These are phyloP conservation scores for Leptoclinus maculatus DNA, from an alignment of 2,797 vertebrate genomes.

Conservation along the genomic window DNA sequence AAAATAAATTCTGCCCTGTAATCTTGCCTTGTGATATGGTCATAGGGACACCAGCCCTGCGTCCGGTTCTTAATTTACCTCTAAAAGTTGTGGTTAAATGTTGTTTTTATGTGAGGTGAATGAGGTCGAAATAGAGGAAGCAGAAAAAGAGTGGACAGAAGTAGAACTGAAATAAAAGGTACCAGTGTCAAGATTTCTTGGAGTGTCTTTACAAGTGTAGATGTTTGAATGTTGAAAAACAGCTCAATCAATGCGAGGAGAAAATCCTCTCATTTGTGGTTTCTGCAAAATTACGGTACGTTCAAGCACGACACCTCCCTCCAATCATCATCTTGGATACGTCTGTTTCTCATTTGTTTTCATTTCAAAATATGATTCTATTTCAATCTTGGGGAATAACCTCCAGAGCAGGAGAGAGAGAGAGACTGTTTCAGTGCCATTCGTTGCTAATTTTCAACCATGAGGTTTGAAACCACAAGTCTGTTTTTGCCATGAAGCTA, in stretches of 20 bases:
- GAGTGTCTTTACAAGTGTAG: slow-evolving; percentile 6
- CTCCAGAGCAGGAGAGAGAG: not conserved
- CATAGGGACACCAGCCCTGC: slow-evolving; percentile 8
- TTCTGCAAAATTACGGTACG: slow-evolving; percentile 17
- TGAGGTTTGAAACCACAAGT: slow-evolving; percentile 57
- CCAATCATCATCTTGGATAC: slow-evolving; percentile 49
- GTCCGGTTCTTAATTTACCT: slow-evolving; percentile 42
- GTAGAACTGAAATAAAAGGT: not conserved
- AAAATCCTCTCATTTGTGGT: slow-evolving; percentile 45
- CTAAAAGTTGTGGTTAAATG: slow-evolving; percentile 15
- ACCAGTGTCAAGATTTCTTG: slow-evolving; percentile 4
- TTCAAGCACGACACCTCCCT: slow-evolving; percentile 25
- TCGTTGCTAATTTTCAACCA: slow-evolving; percentile 26
- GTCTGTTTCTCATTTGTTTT: slow-evolving; percentile 45
- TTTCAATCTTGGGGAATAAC: slow-evolving; percentile 42
- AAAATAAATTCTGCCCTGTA: slow-evolving; percentile 31
- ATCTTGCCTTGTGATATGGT: slow-evolving; percentile 29
- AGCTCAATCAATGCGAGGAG: not conserved
- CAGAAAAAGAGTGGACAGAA: not conserved
- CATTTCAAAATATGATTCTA: slow-evolving; percentile 42
- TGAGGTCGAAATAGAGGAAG: not conserved
- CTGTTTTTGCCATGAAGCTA: slow-evolving; percentile 60
- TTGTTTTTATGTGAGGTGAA: slow-evolving; percentile 16
- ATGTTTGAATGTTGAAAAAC: slow-evolving; percentile 29
- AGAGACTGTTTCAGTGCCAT: not conserved